Conservation (phyloP, 2,888 invertebrate genomes). For the Capitulum mitella region DNA sequence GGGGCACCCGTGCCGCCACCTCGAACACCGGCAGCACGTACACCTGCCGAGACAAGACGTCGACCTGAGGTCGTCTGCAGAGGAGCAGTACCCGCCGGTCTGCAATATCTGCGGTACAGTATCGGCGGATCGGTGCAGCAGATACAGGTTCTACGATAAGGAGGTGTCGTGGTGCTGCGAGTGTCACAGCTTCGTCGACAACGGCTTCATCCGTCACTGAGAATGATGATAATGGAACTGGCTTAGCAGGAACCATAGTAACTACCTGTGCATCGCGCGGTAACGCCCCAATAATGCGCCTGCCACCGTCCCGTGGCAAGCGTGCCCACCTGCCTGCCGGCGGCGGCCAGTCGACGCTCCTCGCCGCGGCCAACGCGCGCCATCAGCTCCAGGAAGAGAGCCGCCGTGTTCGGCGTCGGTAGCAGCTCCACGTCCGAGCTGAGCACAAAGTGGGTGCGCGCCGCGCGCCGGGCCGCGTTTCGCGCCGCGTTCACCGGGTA, state of each 20-base stretch:
- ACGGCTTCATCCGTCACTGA: too few species aligned
- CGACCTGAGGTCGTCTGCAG: neutral
- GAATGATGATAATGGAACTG: neutral
- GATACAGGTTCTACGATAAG: neutral
- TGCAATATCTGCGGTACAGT: conserved; percentile 86
- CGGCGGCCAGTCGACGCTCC: conserved; percentile 45
- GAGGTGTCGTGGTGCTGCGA: too few species aligned
- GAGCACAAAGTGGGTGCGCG: conserved; percentile 71
- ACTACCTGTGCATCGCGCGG: neutral
- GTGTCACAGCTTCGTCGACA: too few species aligned
- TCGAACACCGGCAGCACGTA: conserved; percentile 85
- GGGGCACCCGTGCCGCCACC: conserved; percentile 47
- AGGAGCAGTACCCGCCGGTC: conserved; percentile 52
- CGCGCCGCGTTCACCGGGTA: conserved; percentile 87
- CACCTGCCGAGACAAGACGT: too few species aligned
- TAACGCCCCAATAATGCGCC: neutral
- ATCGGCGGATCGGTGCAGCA: conserved; percentile 58
- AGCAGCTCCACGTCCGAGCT: conserved; percentile 86
- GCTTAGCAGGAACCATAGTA: conserved; percentile 41
- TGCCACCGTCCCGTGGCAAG: too few species aligned
- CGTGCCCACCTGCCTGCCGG: neutral
- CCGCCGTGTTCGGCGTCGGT: conserved; percentile 71
- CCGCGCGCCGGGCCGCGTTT: conserved; percentile 76
- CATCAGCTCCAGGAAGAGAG: conserved; percentile 76
- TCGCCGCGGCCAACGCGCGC: conserved; percentile 42